Evolutionary conservation across 1,140 invertebrate species (phyloP), one percentile per base, ranked within the genome.

Genomic region (Tetramorium alpestre): DNA sequence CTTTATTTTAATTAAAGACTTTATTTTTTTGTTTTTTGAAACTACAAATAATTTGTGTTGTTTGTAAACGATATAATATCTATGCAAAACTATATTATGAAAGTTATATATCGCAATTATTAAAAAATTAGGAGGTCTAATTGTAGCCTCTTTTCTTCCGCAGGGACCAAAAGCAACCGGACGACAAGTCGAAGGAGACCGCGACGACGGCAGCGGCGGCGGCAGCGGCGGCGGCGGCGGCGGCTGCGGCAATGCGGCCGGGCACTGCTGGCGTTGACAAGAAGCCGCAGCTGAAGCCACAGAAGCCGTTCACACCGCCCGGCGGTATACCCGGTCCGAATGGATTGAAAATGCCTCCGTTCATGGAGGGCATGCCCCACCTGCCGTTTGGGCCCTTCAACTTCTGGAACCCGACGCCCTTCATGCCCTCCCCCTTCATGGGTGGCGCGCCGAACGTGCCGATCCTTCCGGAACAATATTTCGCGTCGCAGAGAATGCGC

Each of bases 401-500:
- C 78, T 94, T 96, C 38, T 95, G 95, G 93, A 93, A 96, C 25
- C 96, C 96, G 41, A 97, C 97, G 87, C 97, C 97, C 85, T 96
- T 97, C 80, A 97, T 97, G 94, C 95, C 97, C 90, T 96, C 96
- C n/a, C 95, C 95, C 1, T 96, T 97, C 60, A 95, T 95, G 64
- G 82, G 89, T 1, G 94, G 93, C 6, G 94, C 93, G 11, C 92
- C 95, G 28, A 95, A 96, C 87, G 96, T 96, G 77, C 94, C 96
- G 28, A 95, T 96, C 73, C 95, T 96, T 54, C 96, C 96, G 16
- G 97, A 97, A 56, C 96, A 97, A 62, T 97, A 98, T 90, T 98
- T 98, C 93, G 97, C 97, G 1, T 97, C 97, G 13, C 97, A 98
- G 89, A 97, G 98, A 96, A 98, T 98, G 95, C 97, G 97, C 65